Conservation (phyloP, 2,797 vertebrate species). For the Gallinago nigripennis region DNA sequence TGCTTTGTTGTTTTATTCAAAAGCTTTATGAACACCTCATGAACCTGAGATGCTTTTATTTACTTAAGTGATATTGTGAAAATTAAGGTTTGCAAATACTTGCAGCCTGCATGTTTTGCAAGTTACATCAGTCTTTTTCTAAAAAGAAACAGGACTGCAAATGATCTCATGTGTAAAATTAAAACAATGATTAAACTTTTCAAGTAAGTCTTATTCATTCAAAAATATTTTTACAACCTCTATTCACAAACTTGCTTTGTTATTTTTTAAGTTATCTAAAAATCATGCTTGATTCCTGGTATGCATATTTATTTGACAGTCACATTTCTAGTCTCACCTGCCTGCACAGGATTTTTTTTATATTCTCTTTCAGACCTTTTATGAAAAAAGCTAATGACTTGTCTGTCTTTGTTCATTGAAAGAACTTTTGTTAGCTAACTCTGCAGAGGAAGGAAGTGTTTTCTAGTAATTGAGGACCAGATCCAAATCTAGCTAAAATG, state of each 20-base stretch:
- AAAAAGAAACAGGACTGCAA: slow-evolving; percentile 15
- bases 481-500: background rate
- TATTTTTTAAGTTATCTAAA: slow-evolving; percentile 30
- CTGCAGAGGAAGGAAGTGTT: slow-evolving; percentile 3
- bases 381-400: background rate
- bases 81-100: background rate
- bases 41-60: background rate
- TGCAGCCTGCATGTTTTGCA: background rate
- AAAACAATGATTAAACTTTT: slow-evolving; percentile 13
- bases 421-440: background rate
- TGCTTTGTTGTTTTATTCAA: background rate
- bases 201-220: background rate
- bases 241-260: background rate
- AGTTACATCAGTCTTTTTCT: background rate
- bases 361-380: background rate
- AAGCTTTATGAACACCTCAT: background rate
- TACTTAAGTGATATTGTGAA: background rate
- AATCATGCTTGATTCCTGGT: background rate
- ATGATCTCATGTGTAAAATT: slow-evolving; percentile 28
- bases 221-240: slow-evolving; percentile 35
- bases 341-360: background rate
- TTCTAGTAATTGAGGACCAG: background rate
- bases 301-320: background rate
- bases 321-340: background rate
- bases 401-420: slow-evolving; percentile 1